Evolutionary conservation across 2,888 invertebrate species (phyloP).

Genomic region (Neocrepidodera transversa): DNA sequence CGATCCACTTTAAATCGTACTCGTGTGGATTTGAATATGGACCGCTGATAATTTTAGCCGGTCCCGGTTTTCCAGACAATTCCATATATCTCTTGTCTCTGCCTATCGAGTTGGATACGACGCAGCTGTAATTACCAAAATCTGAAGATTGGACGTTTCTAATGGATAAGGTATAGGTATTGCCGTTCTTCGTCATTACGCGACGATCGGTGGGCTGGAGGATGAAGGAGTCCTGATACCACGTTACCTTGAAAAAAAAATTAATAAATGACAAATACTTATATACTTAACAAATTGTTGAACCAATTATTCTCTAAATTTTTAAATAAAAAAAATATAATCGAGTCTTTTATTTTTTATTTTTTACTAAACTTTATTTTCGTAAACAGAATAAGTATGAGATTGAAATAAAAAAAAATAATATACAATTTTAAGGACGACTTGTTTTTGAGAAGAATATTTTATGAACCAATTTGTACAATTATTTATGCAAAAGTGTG

Average conservation of each 20-base stretch:
- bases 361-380: no score
- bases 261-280: neutral
- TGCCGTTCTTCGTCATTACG: constrained; percentile 67
- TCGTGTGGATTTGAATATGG: constrained; percentile 68
- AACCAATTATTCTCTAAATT: no score
- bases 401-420: no score
- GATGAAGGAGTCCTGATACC: constrained; percentile 71
- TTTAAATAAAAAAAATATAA: no score
- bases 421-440: no score
- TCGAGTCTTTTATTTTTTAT: no score
- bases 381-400: no score
- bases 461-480: no score
- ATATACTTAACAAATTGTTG: no score
- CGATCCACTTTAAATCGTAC: constrained; percentile 71
- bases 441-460: no score
- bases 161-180: constrained; percentile 67
- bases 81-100: constrained; percentile 65
- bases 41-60: constrained; percentile 68
- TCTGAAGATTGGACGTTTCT: constrained; percentile 68
- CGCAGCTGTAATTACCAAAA: constrained; percentile 68
- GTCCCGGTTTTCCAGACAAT: constrained; percentile 70
- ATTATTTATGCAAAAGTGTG: no score
- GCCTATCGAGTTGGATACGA: constrained; percentile 59
- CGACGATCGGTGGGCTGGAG: constrained; percentile 69
- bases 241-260: constrained; percentile 62